Conservation (phyloP, 2,797 vertebrate genomes). For the Heteromormyrus szaboi region DNA sequence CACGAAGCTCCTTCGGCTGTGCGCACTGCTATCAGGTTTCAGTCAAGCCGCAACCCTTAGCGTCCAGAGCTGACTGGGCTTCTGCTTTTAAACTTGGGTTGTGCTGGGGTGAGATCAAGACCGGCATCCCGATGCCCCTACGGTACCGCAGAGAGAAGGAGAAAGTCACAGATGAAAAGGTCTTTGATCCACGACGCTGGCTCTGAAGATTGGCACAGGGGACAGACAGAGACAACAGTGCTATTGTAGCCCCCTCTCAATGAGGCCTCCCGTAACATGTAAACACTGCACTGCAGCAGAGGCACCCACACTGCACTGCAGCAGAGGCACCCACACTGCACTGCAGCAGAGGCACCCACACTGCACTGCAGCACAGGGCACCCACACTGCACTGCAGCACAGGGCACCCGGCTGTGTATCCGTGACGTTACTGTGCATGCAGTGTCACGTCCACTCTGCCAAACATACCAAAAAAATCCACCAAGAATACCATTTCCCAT, state of each 20-base stretch:
- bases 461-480: background rate
- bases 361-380: background rate
- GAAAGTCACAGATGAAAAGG: conserved; percentile 8
- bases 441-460: background rate
- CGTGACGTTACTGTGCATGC: background rate
- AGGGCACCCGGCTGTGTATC: background rate
- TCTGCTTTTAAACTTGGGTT: background rate
- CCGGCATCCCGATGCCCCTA: background rate
- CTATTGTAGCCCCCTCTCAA: background rate
- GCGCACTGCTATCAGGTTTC: background rate
- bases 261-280: background rate
- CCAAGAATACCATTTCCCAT: background rate
- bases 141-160: background rate
- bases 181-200: background rate
- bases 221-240: conserved; percentile 2
- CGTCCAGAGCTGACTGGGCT: background rate
- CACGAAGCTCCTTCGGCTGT: background rate
- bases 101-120: background rate
- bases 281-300: background rate
- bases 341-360: background rate
- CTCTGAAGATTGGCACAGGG: background rate
- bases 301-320: background rate
- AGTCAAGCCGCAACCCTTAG: background rate
- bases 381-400: background rate
- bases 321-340: background rate